Conservation (phyloP, 92 coral and sea anemone species). For the Diadumene lineata region DNA sequence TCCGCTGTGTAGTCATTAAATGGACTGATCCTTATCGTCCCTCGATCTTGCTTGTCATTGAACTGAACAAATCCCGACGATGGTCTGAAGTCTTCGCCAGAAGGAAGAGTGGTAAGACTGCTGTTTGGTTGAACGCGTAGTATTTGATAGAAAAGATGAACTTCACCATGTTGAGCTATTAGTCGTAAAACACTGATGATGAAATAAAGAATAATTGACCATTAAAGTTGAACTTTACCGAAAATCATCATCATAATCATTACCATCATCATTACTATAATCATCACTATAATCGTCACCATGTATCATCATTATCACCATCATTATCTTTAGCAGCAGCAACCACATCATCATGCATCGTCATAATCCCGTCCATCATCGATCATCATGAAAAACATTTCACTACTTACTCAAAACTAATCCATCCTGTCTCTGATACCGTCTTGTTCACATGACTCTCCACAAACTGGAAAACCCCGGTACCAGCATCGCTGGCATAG, state of each 20-base stretch:
- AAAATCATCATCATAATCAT: background rate
- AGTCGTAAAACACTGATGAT: conserved; percentile 63
- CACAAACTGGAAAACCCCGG: conserved; percentile 86
- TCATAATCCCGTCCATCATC: too few species aligned
- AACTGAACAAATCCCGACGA: conserved; percentile 62
- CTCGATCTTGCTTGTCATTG: conserved; percentile 26
- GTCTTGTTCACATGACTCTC: conserved; percentile 73
- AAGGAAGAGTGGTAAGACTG: conserved; percentile 33
- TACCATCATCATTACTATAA: background rate
- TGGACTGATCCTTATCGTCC: conserved; percentile 50
- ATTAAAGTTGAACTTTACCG: too few species aligned
- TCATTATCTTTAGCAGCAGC: background rate
- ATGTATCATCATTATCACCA: background rate
- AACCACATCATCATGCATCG: background rate
- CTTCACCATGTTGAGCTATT: conserved; percentile 64
- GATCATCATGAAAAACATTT: too few species aligned
- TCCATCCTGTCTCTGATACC: conserved; percentile 55
- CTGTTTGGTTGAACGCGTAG: conserved; percentile 52
- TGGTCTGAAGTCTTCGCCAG: conserved; percentile 73
- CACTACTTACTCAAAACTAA: conserved; percentile 70
- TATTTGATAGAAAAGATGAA: conserved; percentile 77
- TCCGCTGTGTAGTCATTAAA: conserved; percentile 74
- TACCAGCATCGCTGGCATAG: conserved; percentile 84
- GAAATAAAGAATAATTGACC: too few species aligned
- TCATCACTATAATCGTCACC: background rate